Evolutionary conservation across 2,888 invertebrate genomes (phyloP), one percentile per base, ranked within the genome.

Genomic region (Brenthis ino): DNA sequence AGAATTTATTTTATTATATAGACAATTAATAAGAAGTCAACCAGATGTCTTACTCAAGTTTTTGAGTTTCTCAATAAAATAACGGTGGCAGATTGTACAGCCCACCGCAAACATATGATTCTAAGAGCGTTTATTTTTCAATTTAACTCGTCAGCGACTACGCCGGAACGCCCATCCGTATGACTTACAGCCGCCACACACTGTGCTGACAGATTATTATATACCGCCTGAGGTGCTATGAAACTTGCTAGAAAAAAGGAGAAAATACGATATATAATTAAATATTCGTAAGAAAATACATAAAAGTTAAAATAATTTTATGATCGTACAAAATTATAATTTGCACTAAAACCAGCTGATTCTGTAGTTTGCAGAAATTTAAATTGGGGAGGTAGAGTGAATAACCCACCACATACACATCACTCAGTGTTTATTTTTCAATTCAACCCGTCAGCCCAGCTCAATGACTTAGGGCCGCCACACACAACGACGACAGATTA

Each of bases 381-480:
- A 75, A 73, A 77, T 76, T 63, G 63, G 53, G 76, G 74, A 74
- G 70, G 72, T 70, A 74, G 80, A 84, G 87, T 86, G 86, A 87
- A 86, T 85, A 86, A 87, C 87, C 88, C 81, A 80, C 75, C 73
- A 68, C 81, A 81, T 77, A 79, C 79, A 82, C 85, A 88, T 89
- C 90, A 86, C 85, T 88, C 89, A 87, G 82, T 91, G 91, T 92
- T 92, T 92, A 91, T 92, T 92, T 92, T 91, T 91, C 92, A 91
- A 91, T 91, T 90, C 86, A 81, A 82, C 83, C 88, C 87, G 88
- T 89, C 89, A 89, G 84, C 85, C 86, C 82, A 54, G 43, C 77
- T 77, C 79, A 77, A 79, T 90, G 90, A 91, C 85, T 88, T 87
- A 92, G 91, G 91, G 92, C 84, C 87, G 87, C 92, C 92, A 91